These are phyloP conservation scores for Hemichromis elongatus DNA, from an alignment of 2,113 vertebrate species.

Conservation along the genomic window DNA sequence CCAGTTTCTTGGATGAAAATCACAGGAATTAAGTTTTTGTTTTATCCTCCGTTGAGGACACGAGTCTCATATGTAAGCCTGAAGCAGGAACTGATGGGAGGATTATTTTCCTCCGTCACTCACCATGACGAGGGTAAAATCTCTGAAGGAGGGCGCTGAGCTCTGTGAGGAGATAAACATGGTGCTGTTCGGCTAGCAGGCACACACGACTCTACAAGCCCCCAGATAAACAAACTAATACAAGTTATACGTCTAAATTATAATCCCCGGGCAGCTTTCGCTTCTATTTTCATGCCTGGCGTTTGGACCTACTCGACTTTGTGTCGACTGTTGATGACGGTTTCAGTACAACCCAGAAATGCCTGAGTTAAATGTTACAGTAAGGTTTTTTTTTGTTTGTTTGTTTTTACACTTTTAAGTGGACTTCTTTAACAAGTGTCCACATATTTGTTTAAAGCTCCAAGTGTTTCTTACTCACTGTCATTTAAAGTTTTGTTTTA, in stretches of 20 bases:
- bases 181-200: background rate
- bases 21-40: background rate
- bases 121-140: conserved; percentile 86
- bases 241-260: background rate
- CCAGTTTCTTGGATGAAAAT: background rate
- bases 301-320: background rate
- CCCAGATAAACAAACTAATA: background rate
- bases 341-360: background rate
- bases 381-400: background rate
- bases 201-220: background rate
- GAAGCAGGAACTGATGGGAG: background rate
- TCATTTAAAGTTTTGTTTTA: background rate
- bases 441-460: background rate
- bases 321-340: conserved; percentile 11
- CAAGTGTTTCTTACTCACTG: background rate
- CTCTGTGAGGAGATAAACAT: conserved; percentile 81
- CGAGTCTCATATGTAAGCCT: background rate
- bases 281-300: conserved; percentile 7
- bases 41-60: background rate
- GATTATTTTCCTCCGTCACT: conserved; percentile 39
- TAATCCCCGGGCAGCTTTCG: background rate
- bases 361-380: conserved; percentile 24
- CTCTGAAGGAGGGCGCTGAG: conserved; percentile 64
- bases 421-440: background rate
- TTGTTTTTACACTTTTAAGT: background rate